Conservation (phyloP, 2,113 vertebrate species). For the Mystacornis crossleyi region DNA sequence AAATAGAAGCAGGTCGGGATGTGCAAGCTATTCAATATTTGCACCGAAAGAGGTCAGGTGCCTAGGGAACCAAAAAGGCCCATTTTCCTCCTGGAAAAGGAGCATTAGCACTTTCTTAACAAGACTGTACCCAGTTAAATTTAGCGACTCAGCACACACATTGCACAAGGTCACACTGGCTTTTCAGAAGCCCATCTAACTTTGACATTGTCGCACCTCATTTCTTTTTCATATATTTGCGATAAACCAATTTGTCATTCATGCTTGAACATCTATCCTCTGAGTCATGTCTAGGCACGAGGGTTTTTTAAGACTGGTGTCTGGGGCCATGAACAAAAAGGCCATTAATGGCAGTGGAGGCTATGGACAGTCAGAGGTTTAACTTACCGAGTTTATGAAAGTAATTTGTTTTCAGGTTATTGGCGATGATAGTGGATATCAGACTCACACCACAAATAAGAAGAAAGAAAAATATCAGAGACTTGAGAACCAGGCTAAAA, state of each 20-base stretch:
- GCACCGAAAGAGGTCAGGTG: conserved; percentile 41
- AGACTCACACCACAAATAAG: conserved; percentile 13
- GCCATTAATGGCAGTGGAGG: conserved; percentile 57
- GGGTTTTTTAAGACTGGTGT: conserved; percentile 18
- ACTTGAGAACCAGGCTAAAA: not conserved
- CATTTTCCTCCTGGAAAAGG: conserved; percentile 48
- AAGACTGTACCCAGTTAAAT: conserved; percentile 34
- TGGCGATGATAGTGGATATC: not conserved
- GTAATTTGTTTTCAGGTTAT: conserved; percentile 57
- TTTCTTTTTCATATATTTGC: conserved; percentile 56
- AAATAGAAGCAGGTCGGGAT: conserved; percentile 33
- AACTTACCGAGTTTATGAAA: conserved; percentile 39
- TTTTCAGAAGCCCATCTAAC: conserved; percentile 33
- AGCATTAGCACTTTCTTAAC: conserved; percentile 65
- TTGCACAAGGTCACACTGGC: conserved; percentile 22
- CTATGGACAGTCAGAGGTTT: conserved; percentile 32
- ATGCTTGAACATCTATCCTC: conserved; percentile 63
- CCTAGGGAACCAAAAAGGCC: conserved; percentile 52
- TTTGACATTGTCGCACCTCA: conserved; percentile 39
- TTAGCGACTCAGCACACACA: not conserved
- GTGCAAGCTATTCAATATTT: conserved; percentile 42
- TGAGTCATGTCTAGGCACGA: conserved; percentile 69
- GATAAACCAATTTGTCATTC: conserved; percentile 66
- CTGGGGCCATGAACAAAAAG: conserved; percentile 56
- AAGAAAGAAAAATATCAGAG: not conserved